Evolutionary conservation across 2,113 vertebrate species (phyloP), one percentile per base, ranked within the genome.

Genomic region (Stigmatopora nigra): DNA sequence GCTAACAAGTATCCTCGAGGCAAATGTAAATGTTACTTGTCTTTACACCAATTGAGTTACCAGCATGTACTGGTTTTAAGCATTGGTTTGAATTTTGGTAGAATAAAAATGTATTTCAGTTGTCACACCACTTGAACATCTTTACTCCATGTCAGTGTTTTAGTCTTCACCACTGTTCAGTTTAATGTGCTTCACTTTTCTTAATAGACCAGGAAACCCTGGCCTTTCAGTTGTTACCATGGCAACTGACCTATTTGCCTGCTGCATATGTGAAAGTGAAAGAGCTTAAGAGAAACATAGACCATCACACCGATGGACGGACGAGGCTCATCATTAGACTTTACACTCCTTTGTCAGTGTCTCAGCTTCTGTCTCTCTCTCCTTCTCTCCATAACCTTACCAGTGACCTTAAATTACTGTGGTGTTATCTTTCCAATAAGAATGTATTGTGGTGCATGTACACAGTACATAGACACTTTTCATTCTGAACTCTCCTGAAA

Each of bases 181-280:
- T 64, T 67, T 88, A 90, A 92, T 91, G 91, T 92, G 90, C 84
- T 83, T 90, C 88, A 92, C 91, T 93, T 94, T 92, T 93, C 89
- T 81, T 92, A 93, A 93, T 92, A 92, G 93, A 95, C 64, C 88
- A 91, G 89, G 92, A 89, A 91, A 94, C 93, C 89, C 90, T 93
- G 91, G 93, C 93, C 93, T 92, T 91, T 92, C 77, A 82, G 90
- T 82, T 91, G 94, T 97, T 96, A 88, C 94, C 88, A 96, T 94
- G 91, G 93, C 88, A 95, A 97, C 94, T 92, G 89, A 88, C 91
- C 92, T 92, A 94, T 97, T 95, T 96, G 94, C 93, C 93, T 94
- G 90, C 64, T 78, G 68, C 76, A 74, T n/a, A n/a, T 82, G 70
- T 49, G 61, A 76, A 75, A 76, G 68, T n/a, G 61, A 78, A 76